Percentiles rank a stretch among this genome's conserved stretches.
These are phyloP conservation scores for Dendroctonus valens DNA, from an alignment of 1,140 invertebrate genomes.

Conservation along the genomic window DNA sequence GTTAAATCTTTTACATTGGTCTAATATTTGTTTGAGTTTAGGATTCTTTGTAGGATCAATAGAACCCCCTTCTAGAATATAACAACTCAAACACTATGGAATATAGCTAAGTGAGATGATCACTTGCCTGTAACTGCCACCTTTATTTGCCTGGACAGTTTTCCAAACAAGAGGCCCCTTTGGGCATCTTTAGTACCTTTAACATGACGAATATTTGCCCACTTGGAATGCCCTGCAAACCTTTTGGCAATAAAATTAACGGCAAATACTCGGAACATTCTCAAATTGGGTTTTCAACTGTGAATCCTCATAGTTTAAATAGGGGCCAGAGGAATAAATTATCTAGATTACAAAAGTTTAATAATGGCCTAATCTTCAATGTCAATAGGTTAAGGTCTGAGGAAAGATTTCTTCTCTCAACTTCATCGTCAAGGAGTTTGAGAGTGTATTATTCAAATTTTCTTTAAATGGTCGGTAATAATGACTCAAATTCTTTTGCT, in stretches of 20 bases:
- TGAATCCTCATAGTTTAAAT: too few species aligned
- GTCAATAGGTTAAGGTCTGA: too few species aligned
- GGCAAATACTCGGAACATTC: too few species aligned
- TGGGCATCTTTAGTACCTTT: constrained; percentile 63
- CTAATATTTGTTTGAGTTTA: constrained; percentile 57
- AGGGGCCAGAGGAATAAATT: too few species aligned
- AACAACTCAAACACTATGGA: constrained; percentile 2
- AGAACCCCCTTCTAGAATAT: constrained; percentile 53
- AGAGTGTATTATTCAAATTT: too few species aligned
- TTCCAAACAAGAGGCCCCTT: constrained; percentile 52
- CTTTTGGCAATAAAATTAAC: constrained; percentile 22
- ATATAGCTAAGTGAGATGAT: neutral
- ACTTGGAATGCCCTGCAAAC: constrained; percentile 69
- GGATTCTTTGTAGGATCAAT: constrained; percentile 58
- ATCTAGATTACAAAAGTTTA: too few species aligned
- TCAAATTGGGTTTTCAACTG: neutral
- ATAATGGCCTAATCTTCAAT: too few species aligned
- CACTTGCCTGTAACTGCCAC: constrained; percentile 57
- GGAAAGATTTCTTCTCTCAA: too few species aligned
- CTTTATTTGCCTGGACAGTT: constrained; percentile 55
- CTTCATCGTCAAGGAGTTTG: too few species aligned
- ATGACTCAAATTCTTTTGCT: too few species aligned
- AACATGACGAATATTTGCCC: constrained; percentile 68
- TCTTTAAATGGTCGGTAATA: too few species aligned
- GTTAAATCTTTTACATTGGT: constrained; percentile 59